Conservation (phyloP, 2,888 invertebrate genomes). For the Peribatodes rhomboidaria region DNA sequence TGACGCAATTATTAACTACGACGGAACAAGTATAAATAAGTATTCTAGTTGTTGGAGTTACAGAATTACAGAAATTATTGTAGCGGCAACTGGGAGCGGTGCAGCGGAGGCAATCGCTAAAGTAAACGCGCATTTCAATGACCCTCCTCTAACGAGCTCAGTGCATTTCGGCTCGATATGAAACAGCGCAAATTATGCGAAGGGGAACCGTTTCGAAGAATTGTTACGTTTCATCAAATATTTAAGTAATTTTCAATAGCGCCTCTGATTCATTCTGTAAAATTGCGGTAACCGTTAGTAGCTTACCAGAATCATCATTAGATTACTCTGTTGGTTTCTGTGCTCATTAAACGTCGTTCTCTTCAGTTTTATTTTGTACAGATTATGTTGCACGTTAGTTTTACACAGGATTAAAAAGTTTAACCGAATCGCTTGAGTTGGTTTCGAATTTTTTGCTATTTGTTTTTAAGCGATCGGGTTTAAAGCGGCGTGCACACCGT, state of each 20-base stretch:
- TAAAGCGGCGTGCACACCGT: background rate
- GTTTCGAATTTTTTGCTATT: conserved; percentile 7
- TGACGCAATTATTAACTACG: conserved; percentile 27
- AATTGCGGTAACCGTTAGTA: conserved; percentile 26
- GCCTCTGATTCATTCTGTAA: conserved; percentile 22
- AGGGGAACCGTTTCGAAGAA: conserved; percentile 31
- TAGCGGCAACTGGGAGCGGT: conserved; percentile 27
- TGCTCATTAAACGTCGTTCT: conserved; percentile 22
- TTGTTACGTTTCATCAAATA: conserved; percentile 35
- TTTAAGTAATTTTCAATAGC: conserved; percentile 30
- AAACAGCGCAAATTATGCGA: conserved; percentile 37
- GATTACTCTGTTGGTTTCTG: conserved; percentile 2
- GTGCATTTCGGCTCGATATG: conserved; percentile 35
- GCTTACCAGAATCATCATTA: conserved; percentile 23
- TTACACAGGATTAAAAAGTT: conserved; percentile 23
- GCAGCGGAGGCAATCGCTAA: conserved; percentile 13
- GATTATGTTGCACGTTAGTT: conserved; percentile 17
- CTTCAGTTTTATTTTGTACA: conserved; percentile 18
- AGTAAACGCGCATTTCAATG: conserved; percentile 27
- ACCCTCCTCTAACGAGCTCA: conserved; percentile 35
- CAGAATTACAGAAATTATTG: conserved; percentile 34
- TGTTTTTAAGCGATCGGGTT: conserved; percentile 8
- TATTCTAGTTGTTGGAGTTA: conserved; percentile 22
- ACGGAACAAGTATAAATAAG: conserved; percentile 18
- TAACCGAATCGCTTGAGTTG: conserved; percentile 11